Conservation (phyloP, 1,140 invertebrate genomes). For the Tribolium madens region DNA sequence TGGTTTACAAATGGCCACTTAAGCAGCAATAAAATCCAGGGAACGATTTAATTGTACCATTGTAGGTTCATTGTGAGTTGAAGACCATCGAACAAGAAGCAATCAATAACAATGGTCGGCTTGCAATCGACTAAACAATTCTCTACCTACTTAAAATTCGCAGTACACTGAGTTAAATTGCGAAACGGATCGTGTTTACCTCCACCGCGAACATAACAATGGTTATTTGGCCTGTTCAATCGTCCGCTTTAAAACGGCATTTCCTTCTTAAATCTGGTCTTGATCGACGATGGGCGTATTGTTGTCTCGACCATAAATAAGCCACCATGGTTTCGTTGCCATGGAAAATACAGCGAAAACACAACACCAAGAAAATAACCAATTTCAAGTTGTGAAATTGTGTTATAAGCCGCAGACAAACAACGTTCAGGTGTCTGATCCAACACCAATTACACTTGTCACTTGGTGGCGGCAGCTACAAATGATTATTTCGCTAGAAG, state of each 20-base stretch:
- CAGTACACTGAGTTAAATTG: slow-evolving; percentile 51
- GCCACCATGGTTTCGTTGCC: slow-evolving; percentile 12
- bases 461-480: slow-evolving; percentile 10
- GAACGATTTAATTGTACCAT: slow-evolving; percentile 30
- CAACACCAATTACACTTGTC: slow-evolving; percentile 27
- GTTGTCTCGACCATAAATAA: slow-evolving; percentile 30
- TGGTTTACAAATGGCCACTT: slow-evolving; percentile 14
- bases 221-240: slow-evolving; percentile 55
- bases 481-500: slow-evolving; percentile 6
- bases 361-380: slow-evolving; percentile 1
- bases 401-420: slow-evolving; percentile 34
- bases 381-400: slow-evolving; percentile 17
- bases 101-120: slow-evolving; percentile 50
- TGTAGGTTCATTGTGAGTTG: slow-evolving; percentile 11
- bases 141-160: slow-evolving; percentile 52
- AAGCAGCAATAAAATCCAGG: not conserved
- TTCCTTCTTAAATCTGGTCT: slow-evolving; percentile 55
- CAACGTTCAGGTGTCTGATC: slow-evolving; percentile 29
- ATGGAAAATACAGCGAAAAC: not conserved
- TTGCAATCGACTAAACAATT: slow-evolving; percentile 51
- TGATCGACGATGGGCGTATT: slow-evolving; percentile 44
- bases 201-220: slow-evolving; percentile 52
- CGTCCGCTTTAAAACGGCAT: slow-evolving; percentile 52
- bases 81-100: slow-evolving; percentile 43
- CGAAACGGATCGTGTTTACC: slow-evolving; percentile 45